A percentile compares a stretch with the other conserved stretches of the same genome.
Conservation (phyloP, 1,140 invertebrate genomes). For the Apis dorsata region DNA sequence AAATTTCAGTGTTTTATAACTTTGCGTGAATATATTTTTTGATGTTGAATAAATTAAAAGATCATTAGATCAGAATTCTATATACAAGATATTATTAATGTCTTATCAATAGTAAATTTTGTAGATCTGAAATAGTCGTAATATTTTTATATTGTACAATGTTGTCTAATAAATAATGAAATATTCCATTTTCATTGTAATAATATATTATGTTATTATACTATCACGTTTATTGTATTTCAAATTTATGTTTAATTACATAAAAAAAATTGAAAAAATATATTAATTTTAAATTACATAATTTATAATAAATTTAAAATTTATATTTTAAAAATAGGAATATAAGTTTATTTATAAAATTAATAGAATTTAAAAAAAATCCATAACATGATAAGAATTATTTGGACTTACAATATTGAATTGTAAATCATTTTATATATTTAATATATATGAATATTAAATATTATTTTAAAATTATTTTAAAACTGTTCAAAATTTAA, state of each 20-base stretch:
- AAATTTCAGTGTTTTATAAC: slow-evolving; percentile 18
- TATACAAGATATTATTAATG: slow-evolving; percentile 12
- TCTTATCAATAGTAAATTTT: slow-evolving; percentile 30
- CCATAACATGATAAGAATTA: background rate
- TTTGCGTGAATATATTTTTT: slow-evolving; percentile 23
- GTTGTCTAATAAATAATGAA: slow-evolving; percentile 35
- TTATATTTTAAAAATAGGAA: background rate
- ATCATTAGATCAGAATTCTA: slow-evolving; percentile 12
- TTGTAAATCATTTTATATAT: background rate
- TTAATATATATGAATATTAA: background rate
- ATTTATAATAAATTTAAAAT: slow-evolving; percentile 14
- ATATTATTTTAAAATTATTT: slow-evolving; percentile 6
- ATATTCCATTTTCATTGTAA: slow-evolving; percentile 24
- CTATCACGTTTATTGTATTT: background rate
- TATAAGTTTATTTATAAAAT: slow-evolving; percentile 18
- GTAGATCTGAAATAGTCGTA: slow-evolving; percentile 34
- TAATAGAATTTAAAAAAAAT: background rate
- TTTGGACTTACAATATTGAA: background rate
- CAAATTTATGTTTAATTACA: background rate
- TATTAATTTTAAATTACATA: background rate
- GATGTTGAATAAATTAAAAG: slow-evolving; percentile 2
- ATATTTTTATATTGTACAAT: slow-evolving; percentile 52
- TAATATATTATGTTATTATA: slow-evolving; percentile 11
- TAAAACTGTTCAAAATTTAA: background rate
- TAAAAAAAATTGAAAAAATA: background rate